Evolutionary conservation across 1,140 invertebrate genomes (phyloP).

Genomic region (Conus ventricosus): DNA sequence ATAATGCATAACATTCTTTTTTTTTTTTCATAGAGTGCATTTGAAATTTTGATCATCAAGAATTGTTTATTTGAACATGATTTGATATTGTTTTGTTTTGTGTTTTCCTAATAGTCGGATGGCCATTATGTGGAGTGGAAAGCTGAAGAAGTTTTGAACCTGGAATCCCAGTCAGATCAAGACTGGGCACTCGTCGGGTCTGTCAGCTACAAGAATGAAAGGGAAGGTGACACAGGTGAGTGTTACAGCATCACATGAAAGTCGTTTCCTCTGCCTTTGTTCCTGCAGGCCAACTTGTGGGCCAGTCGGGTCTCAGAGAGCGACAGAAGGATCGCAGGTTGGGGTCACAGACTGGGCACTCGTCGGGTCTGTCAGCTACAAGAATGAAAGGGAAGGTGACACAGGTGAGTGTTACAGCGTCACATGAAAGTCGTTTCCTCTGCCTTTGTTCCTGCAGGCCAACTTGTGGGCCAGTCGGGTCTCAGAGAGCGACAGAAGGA

Average conservation of each 20-base stretch:
- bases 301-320: no score
- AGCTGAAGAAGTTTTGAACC: conserved; percentile 65
- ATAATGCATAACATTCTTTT: no score
- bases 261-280: no score
- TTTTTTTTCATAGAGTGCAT: no score
- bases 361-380: conserved; percentile 69
- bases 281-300: no score
- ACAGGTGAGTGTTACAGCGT: conserved; percentile 50
- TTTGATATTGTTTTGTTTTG: neutral
- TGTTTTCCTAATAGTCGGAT: conserved; percentile 63
- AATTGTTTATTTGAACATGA: neutral
- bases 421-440: no score
- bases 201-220: conserved; percentile 71
- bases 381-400: conserved; percentile 69
- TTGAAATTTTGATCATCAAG: no score
- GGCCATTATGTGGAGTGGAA: conserved; percentile 75
- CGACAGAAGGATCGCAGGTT: no score
- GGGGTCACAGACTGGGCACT: conserved; percentile 72
- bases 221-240: conserved; percentile 67
- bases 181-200: conserved; percentile 73
- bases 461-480: no score
- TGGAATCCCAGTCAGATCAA: conserved; percentile 63
- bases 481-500: no score
- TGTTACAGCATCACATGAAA: no score
- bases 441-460: no score